Evolutionary conservation across 2,113 vertebrate genomes (phyloP), one percentile per base, ranked within the genome.

Genomic region (Charina bottae): DNA sequence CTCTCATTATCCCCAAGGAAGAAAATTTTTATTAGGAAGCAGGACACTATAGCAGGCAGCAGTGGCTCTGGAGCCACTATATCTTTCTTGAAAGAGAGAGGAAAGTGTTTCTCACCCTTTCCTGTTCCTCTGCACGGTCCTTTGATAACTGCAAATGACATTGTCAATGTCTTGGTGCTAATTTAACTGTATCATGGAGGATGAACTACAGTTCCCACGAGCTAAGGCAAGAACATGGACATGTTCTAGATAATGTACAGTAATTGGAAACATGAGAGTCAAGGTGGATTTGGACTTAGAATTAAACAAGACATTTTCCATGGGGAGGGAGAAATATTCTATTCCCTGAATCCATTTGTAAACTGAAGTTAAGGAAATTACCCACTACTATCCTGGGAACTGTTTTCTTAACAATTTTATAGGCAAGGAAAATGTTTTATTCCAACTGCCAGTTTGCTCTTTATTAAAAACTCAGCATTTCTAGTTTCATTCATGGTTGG

Each of bases 391-490:
- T 0, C n/a, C 55, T 54, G 85, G 53, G 26, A 58, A n/a, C 7
- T 0, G 0, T 0, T 21, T 85, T 10, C 87, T 93, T 92, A 42
- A 64, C n/a, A 88, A 88, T 59, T 8, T 91, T 0, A 3, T 4
- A 64, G 21, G 6, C 12, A 58, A 55, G 15, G 60, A 58, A 58
- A 84, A 0, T 59, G 56, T 94, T 17, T 42, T 78, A 54, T 17
- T 91, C 42, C n/a, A 90, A 1, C 4, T 49, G 85, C 54, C 28
- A 85, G 28, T 55, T 3, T 72, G 4, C 4, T 84, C 6, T 46
- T 95, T 68, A 33, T 1, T 53, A 93, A 92, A 93, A 58, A 2
- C 26, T 90, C 46, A 46, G 0, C 33, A 7, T 83, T 90, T 90
- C 42, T 37, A 91, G 83, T 10, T 15, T 89, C n/a, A 26, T 56